Conservation (phyloP, 1,140 invertebrate genomes). For the Drosophila ambigua region DNA sequence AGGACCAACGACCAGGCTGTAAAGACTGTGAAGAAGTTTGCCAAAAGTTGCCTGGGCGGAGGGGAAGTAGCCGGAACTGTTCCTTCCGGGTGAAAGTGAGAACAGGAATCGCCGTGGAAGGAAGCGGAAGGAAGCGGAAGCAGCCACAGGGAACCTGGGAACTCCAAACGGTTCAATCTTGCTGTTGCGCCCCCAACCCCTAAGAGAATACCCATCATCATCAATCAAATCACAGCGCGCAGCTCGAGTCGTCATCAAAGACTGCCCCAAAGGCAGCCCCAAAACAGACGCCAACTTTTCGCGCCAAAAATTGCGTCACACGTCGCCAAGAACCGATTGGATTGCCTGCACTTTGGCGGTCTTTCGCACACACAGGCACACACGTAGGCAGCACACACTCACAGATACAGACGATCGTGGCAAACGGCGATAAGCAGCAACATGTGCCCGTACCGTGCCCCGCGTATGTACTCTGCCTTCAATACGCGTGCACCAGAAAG, state of each 20-base stretch:
- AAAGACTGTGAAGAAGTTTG: constrained; percentile 9
- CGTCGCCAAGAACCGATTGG: constrained; percentile 33
- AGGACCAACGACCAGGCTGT: constrained; percentile 16
- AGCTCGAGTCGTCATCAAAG: neutral
- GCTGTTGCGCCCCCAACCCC: neutral
- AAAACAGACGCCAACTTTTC: constrained; percentile 73
- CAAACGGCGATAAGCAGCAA: constrained; percentile 76
- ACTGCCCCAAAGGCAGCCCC: constrained; percentile 57
- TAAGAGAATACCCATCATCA: constrained; percentile 10
- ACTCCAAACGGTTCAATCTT: constrained; percentile 1
- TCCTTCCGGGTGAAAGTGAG: constrained; percentile 55
- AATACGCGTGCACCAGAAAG: constrained; percentile 23
- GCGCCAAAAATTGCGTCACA: constrained; percentile 79
- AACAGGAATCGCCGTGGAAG: constrained; percentile 2
- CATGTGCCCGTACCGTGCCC: no score
- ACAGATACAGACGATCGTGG: constrained; percentile 53
- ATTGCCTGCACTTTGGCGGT: constrained; percentile 55
- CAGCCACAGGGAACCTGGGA: constrained; percentile 14
- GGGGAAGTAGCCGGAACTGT: constrained; percentile 32
- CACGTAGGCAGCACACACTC: constrained; percentile 18
- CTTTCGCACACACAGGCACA: constrained; percentile 33
- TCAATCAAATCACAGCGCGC: no score
- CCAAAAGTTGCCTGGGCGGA: constrained; percentile 17
- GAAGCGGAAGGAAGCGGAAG: constrained; percentile 61
- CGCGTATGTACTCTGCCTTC: constrained; percentile 33